Percentiles rank a stretch among this genome's conserved stretches.
phyloP scores from a whole-genome alignment of 2,797 vertebrate species.

The Gobio occitaniae region DNA sequence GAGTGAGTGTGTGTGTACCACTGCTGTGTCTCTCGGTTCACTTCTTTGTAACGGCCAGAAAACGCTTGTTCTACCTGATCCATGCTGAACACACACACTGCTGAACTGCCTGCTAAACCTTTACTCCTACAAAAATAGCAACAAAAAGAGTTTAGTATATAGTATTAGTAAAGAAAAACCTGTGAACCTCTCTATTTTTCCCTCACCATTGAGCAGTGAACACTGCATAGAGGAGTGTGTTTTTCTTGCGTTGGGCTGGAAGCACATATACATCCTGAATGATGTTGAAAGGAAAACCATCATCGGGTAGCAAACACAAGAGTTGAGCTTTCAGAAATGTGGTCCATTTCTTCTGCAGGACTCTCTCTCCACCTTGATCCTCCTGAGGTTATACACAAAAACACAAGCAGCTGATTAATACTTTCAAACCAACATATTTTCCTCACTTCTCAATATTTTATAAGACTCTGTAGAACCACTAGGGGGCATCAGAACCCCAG shows the following conservation, averaged over 20 bases:
- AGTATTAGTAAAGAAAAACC: neutral
- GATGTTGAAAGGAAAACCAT: slow-evolving; percentile 96
- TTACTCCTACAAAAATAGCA: slow-evolving; percentile 78
- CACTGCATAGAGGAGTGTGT: slow-evolving; percentile 91
- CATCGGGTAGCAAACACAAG: slow-evolving; percentile 88
- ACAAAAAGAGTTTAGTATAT: neutral
- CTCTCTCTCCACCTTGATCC: slow-evolving; percentile 91
- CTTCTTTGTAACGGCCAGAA: slow-evolving; percentile 89
- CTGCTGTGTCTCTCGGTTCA: slow-evolving; percentile 94
- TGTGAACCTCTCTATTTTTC: neutral
- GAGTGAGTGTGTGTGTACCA: slow-evolving; percentile 92
- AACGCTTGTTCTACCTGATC: slow-evolving; percentile 88
- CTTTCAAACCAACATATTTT: neutral
- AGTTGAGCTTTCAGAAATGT: slow-evolving; percentile 97
- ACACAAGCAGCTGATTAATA: slow-evolving; percentile 4
- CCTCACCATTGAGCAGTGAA: slow-evolving; percentile 94
- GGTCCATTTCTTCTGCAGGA: slow-evolving; percentile 96
- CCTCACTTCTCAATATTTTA: neutral
- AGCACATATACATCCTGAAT: slow-evolving; percentile 96
- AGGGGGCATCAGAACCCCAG: slow-evolving; percentile 19
- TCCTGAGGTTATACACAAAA: slow-evolving; percentile 76
- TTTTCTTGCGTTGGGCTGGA: slow-evolving; percentile 80
- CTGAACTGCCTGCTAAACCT: slow-evolving; percentile 86
- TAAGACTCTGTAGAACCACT: neutral
- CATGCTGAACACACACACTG: slow-evolving; percentile 93